A percentile compares a stretch with the other conserved stretches of the same genome.
Conservation (phyloP, 2,888 invertebrate species). For the Idaea straminata region DNA sequence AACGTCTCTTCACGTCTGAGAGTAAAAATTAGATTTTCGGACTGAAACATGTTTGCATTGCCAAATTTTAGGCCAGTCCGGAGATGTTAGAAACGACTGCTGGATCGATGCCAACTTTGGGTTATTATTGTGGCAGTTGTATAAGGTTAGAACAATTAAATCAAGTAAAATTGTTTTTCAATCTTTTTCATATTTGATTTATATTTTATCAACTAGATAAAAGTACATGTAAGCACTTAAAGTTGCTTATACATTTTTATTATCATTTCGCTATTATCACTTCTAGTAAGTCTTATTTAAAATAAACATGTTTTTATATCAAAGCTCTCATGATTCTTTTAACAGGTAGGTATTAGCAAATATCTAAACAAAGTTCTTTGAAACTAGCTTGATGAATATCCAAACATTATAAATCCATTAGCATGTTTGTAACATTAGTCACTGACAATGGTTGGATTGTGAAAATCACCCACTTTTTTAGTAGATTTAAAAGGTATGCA, state of each 20-base stretch:
- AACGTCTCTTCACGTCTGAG: slow-evolving; percentile 54
- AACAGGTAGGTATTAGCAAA: background rate
- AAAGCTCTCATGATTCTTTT: background rate
- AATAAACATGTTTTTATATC: background rate
- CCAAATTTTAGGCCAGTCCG: slow-evolving; percentile 62
- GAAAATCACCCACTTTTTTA: background rate
- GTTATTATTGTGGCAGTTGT: slow-evolving; percentile 23
- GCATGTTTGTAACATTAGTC: background rate
- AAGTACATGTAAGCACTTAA: background rate
- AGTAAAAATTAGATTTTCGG: slow-evolving; percentile 65
- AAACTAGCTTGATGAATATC: background rate
- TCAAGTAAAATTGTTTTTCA: background rate
- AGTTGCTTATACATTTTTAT: too few species aligned
- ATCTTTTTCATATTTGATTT: background rate
- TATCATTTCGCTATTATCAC: too few species aligned
- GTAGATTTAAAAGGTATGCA: background rate
- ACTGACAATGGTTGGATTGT: background rate
- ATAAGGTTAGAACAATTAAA: slow-evolving; percentile 21
- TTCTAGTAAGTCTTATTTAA: too few species aligned
- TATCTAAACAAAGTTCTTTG: background rate
- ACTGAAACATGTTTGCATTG: slow-evolving; percentile 50
- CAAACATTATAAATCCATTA: slow-evolving; percentile 1
- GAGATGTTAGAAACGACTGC: slow-evolving; percentile 53
- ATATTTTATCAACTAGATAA: background rate
- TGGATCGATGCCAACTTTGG: slow-evolving; percentile 59